Evolutionary conservation across 2,888 invertebrate species (phyloP), one percentile per base, ranked within the genome.

Genomic region (Tyria jacobaeae): DNA sequence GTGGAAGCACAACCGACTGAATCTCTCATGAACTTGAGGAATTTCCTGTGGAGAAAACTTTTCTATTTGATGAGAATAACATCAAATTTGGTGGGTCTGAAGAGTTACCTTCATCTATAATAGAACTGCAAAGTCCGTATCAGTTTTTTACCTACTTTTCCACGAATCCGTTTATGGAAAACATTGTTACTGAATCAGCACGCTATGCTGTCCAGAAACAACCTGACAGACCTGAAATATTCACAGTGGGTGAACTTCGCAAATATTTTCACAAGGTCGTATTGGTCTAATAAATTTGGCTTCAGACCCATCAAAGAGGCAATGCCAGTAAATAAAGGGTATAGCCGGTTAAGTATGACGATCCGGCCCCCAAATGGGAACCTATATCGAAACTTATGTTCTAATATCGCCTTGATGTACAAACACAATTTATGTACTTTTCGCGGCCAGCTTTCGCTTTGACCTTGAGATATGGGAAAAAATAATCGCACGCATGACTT

Each of bases 221-320:
- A 49, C 69, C 69, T 24, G 64, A 67, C 14, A 62, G 66, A 59
- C 64, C 68, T 7, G 66, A 65, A 44, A n/a, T 25, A 9, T 17
- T 62, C 10, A 58, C 62, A 48, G 14, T 41, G 34, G 14, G 12
- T 0, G 57, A 62, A 27, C 49, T 58, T 2, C 54, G 62, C 7
- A 58, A 58, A 50, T 62, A 62, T 58, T 44, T 57, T 63, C 60
- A 62, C 60, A 60, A 52, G 77, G 35, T 60, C 62, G 48, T 77
- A 75, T 60, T 79, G 76, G 75, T 62, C 63, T 6, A 37, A 51
- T 10, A 70, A 64, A 48, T 62, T 65, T 60, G 66, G 73, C 39
- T 51, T 58, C 31, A 41, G 48, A 12, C 25, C 48, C 12, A 48
- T 48, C 48, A 34, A 66, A 67, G 37, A 79, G 76, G 73, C 60